Percentiles rank a stretch among this genome's conserved stretches.
phyloP scores from a whole-genome alignment of 2,113 vertebrate genomes.

The Vulpes vulpes region DNA sequence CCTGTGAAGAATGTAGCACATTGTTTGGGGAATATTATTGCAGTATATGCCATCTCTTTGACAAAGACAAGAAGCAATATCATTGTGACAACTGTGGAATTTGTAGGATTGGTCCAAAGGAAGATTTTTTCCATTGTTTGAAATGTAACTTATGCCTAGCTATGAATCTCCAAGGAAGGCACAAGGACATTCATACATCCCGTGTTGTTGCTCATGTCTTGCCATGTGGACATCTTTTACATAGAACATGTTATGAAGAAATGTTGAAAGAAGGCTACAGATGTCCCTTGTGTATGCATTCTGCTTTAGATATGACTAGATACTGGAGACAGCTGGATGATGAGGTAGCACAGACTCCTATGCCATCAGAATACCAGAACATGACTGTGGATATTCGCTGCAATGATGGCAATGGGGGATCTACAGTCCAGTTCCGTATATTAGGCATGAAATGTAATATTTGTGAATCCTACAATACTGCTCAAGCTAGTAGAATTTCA shows the following conservation, averaged over 20 bases:
- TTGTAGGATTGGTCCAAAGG: constrained; percentile 89
- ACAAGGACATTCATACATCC: constrained; percentile 97
- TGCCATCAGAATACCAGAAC: constrained; percentile 95
- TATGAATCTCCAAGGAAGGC: no score
- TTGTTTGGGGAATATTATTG: constrained; percentile 98
- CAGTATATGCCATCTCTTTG: constrained; percentile 95
- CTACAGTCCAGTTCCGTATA: constrained; percentile 94
- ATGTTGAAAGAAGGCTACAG: constrained; percentile 93
- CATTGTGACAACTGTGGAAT: constrained; percentile 96
- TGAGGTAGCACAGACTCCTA: constrained; percentile 94
- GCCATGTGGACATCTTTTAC: constrained; percentile 96
- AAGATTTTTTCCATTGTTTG: no score
- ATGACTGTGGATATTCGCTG: constrained; percentile 95
- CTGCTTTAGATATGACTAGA: constrained; percentile 91
- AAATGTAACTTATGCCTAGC: no score
- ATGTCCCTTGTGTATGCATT: constrained; percentile 97
- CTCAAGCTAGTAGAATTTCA: constrained; percentile 89
- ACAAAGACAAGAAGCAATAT: constrained; percentile 96
- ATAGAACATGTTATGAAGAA: constrained; percentile 95
- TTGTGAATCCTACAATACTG: constrained; percentile 96
- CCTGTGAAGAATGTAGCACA: constrained; percentile 90
- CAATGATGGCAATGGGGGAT: constrained; percentile 94
- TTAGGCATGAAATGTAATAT: constrained; percentile 95
- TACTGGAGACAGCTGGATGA: constrained; percentile 94
- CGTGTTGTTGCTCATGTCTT: constrained; percentile 94